Base-by-base conservation (phyloP, 2,888 invertebrate genomes). In the Tachina lurida region DNA sequence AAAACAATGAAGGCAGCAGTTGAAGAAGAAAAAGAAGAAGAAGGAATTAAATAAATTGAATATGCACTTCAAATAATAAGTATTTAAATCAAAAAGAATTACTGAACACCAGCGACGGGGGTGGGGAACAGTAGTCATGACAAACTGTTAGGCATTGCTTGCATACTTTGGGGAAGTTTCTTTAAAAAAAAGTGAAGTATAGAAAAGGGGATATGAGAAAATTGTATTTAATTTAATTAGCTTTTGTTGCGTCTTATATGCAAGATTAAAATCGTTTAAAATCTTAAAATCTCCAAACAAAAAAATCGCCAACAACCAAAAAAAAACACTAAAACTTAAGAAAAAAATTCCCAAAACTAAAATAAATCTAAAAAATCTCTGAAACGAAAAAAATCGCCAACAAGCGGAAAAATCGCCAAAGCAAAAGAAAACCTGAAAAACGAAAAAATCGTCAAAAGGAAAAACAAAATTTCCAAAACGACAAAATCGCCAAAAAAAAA, bases 41-140 rank as follows among this genome's bases (percentile, higher is more conserved):
- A 52, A 45, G 2, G 58, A 67, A 67, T 17, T 17, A 67, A 49
- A 13, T 77, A 45, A 74, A 67, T 67, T 68, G 60, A 73, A 78
- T 54, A 76, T 52, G 60, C 52, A 73, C 83, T 83, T 83, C 47
- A 73, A 62, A 45, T 73, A 78, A 78, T 73, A 78, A 78, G 83
- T 60, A 83, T 45, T 73, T 60, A 45, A 77, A 43, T 49, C 39
- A 71, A 71, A 56, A 65, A 52, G 49, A 75, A 67, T 67, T 13
- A 60, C 9, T 2, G 5, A 45, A 45, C 17, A 62, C 19, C n/a
- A 10, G 43, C 62, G 10, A 17, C n/a, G 58, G 13, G 65, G 45
- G 47, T 7, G 12, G 4, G n/a, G 15, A 2, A 12, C 39, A 19
- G 10, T 31, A 22, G 3, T 22, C 15, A 41, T n/a, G 15, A 19